Percentiles rank a stretch among this genome's conserved stretches.
phyloP scores from a whole-genome alignment of 2,888 invertebrate species.

The Pristionchus maxplancki region DNA sequence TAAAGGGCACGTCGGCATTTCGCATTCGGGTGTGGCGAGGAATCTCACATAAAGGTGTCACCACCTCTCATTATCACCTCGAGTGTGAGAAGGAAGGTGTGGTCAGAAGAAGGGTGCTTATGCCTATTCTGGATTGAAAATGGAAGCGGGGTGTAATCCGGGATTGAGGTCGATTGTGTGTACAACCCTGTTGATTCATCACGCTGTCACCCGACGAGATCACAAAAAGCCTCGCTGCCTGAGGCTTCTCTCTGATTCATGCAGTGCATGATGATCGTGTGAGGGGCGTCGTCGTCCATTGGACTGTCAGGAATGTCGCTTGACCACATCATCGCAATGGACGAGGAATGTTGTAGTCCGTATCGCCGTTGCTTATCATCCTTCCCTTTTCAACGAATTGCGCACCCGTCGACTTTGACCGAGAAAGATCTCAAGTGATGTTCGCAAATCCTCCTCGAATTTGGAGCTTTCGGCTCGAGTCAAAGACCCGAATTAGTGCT shows the following conservation, averaged over 20 bases:
- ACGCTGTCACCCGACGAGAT: background rate
- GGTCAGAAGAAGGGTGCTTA: background rate
- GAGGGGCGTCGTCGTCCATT: background rate
- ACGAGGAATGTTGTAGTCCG: constrained; percentile 26
- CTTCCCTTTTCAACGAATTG: background rate
- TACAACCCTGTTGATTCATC: background rate
- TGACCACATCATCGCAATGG: constrained; percentile 4
- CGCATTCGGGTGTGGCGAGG: background rate
- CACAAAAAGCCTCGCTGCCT: background rate
- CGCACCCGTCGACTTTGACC: background rate
- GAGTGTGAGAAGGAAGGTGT: constrained; percentile 22
- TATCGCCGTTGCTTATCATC: background rate
- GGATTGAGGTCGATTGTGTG: constrained; percentile 8
- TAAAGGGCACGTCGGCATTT: constrained; percentile 4
- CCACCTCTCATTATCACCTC: constrained; percentile 6
- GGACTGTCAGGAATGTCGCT: constrained; percentile 4
- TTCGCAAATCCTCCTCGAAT: background rate
- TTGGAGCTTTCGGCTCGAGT: background rate
- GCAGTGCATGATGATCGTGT: background rate
- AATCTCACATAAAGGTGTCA: constrained; percentile 18
- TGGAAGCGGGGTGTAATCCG: background rate
- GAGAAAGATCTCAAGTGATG: background rate
- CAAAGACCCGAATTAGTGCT: background rate
- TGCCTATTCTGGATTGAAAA: background rate
- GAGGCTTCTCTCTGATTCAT: background rate